Evolutionary conservation across 92 coral and sea anemone species (phyloP).

Genomic region (Epizoanthus scotinus): DNA sequence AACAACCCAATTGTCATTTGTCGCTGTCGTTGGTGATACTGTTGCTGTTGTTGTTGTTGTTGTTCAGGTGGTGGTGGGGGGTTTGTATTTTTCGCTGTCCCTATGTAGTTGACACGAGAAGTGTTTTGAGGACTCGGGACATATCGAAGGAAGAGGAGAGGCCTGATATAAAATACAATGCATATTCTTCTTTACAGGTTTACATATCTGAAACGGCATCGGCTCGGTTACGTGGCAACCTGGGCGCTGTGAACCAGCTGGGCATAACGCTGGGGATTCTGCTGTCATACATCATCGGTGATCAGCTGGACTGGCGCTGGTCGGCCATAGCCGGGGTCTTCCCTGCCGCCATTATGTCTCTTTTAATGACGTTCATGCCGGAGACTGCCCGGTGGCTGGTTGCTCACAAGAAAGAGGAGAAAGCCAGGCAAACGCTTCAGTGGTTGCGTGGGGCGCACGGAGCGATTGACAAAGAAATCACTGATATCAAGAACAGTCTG

Average conservation of each 20-base stretch:
- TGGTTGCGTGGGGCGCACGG: constrained; percentile 78
- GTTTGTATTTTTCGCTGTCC: too few species aligned
- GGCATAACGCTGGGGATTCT: constrained; percentile 74
- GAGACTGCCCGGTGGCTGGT: constrained; percentile 88
- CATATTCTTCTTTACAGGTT: constrained; percentile 38
- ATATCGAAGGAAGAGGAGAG: neutral
- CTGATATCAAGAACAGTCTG: constrained; percentile 62
- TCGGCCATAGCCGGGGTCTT: constrained; percentile 69
- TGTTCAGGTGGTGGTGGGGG: too few species aligned
- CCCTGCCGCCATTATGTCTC: constrained; percentile 62
- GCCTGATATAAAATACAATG: neutral
- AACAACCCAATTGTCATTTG: too few species aligned
- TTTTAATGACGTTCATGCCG: constrained; percentile 75
- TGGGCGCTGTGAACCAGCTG: constrained; percentile 76
- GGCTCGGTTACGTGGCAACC: constrained; percentile 62
- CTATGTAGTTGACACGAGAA: too few species aligned
- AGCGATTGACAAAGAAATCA: constrained; percentile 61
- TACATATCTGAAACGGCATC: constrained; percentile 85
- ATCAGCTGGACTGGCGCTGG: constrained; percentile 66
- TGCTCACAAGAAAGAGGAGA: constrained; percentile 60
- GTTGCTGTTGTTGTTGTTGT: too few species aligned
- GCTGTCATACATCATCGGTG: constrained; percentile 62
- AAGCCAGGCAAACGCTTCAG: constrained; percentile 53
- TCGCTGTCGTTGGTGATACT: too few species aligned
- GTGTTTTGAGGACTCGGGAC: too few species aligned